phyloP scores from a whole-genome alignment of 30 jellyfish, hydroid and myxozoan species.

The Nemopilema nomurai region DNA sequence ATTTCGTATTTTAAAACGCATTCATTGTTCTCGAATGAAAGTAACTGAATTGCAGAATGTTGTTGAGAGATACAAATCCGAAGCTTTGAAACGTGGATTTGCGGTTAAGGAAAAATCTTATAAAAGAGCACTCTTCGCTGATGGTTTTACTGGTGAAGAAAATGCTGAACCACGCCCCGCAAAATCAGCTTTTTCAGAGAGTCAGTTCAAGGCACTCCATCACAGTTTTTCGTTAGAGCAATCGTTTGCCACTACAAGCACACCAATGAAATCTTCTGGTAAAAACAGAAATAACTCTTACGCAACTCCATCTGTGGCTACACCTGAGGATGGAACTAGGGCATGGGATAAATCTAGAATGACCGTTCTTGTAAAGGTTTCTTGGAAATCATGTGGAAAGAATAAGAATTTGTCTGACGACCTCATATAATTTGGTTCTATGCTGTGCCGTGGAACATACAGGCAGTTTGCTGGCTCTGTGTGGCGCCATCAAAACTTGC shows the following conservation, averaged over 20 bases:
- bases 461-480: constrained; percentile 51
- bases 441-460: constrained; percentile 37
- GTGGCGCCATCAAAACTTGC: constrained; percentile 31
- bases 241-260: background rate
- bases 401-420: constrained; percentile 13
- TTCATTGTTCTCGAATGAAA: constrained; percentile 2
- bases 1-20: constrained; percentile 20
- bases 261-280: background rate
- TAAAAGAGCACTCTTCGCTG: constrained; percentile 19
- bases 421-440: constrained; percentile 20
- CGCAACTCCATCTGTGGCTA: background rate
- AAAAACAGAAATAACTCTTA: background rate
- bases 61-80: constrained; percentile 1
- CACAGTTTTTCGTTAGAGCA: background rate
- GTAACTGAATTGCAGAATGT: constrained; percentile 18
- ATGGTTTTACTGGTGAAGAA: constrained; percentile 16
- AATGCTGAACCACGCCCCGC: constrained; percentile 8
- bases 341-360: background rate
- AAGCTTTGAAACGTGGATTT: background rate
- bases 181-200: constrained; percentile 4
- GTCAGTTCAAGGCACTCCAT: background rate
- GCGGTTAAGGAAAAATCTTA: constrained; percentile 8
- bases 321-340: background rate
- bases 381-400: constrained; percentile 3
- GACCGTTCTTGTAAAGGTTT: constrained; percentile 12